Evolutionary conservation across 2,797 vertebrate genomes (phyloP), one percentile per base, ranked within the genome.

Genomic region (Lithobates pipiens): DNA sequence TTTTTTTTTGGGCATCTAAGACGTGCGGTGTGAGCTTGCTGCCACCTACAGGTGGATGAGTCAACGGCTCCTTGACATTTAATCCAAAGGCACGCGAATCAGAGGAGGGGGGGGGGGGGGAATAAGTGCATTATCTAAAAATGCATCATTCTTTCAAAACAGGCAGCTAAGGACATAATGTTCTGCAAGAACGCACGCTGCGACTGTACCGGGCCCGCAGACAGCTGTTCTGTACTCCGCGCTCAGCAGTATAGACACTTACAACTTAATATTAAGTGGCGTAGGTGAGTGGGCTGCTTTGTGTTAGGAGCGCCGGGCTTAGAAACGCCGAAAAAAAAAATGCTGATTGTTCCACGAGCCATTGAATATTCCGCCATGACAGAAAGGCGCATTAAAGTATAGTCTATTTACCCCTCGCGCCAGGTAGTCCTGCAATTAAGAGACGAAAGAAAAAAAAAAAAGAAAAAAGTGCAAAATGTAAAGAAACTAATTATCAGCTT

Each of bases 21-120:
- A 18, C 16, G 50, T 9, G 44, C 76, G 89, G 88, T 90, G 91
- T 90, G 92, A 77, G n/a, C 89, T 89, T 92, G 92, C 92, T 94
- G 94, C 94, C 93, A 94, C 86, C 93, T 94, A 91, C 92, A 90
- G 93, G 87, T 81, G 82, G 77, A 57, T 34, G 21, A 29, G 34
- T 15, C 13, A 36, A 72, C 68, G 9, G 9, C 18, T 10, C 0
- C 50, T 50, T 4, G 16, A 73, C 8, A 34, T 21, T 42, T 63
- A 16, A 36, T 57, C 57, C n/a, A 10, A 44, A 32, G 36, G 27
- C 46, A 15, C 67, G 32, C 1, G 68, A 23, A 63, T 63, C 18
- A 10, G 67, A 10, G 34, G 57, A 23, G 44, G 65, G n/a, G n/a
- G n/a, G n/a, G n/a, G n/a, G n/a, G n/a, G 34, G 29, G 23, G 2